Base-by-base conservation (phyloP, 2,113 vertebrate genomes). In the Bubo scandiacus region DNA sequence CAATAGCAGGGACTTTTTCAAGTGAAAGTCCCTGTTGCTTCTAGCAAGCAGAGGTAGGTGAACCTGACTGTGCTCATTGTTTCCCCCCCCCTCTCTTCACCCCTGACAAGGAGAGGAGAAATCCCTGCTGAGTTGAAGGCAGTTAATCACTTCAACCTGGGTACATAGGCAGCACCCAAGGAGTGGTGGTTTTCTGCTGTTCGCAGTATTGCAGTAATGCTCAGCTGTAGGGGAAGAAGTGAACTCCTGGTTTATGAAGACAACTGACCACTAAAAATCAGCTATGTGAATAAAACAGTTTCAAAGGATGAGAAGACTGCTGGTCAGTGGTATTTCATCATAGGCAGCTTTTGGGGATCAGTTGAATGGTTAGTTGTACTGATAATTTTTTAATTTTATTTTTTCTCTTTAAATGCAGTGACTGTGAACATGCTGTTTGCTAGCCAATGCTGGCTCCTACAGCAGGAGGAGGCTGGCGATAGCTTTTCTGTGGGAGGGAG, bases 201-300 rank as follows among this genome's bases (percentile, higher is more conserved):
- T 11, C 12, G 15, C 19, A 2, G 25, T 25, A 1, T 10, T 29
- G 71, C 26, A 5, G 19, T 23, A 20, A 25, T 3, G n/a, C 59
- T 68, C 12, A 3, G 30, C 18, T 4, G 0, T 9, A 4, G 43
- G 51, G 51, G 6, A 6, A 6, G 12, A 42, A 3, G 16, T 5
- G 59, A 0, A 4, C 8, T 38, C n/a, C 7, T 34, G 75, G 5
- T 45, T 45, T 15, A 14, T 21, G 20, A 55, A 36, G 58, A 72
- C 16, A 14, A 55, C 10, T 5, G 14, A 5, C 75, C 0, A 5
- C 36, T 54, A 0, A 4, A 20, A 18, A 10, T 4, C 3, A 11
- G 16, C 18, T 9, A 3, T 0, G 6, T 11, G 21, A 49, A 3
- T 3, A 21, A 12, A 40, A 19, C 6, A 0, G 15, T 21, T 9